A percentile compares a stretch with the other conserved stretches of the same genome.
These are phyloP conservation scores for Dendrolimus pini DNA, from an alignment of 2,888 invertebrate species.

Conservation along the genomic window DNA sequence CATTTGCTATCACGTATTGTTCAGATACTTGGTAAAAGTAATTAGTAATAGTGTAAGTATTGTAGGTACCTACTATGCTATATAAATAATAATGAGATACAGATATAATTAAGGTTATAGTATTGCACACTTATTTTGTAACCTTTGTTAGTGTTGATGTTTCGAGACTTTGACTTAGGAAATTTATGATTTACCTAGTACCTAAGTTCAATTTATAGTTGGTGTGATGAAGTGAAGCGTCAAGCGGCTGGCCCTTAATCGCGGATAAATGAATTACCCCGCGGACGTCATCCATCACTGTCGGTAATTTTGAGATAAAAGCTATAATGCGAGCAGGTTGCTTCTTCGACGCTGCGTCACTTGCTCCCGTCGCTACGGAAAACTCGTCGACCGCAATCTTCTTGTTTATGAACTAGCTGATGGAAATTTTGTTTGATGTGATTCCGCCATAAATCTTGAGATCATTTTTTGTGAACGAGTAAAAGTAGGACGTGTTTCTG, in stretches of 20 bases:
- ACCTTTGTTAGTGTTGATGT: constrained; percentile 7
- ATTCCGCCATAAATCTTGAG: background rate
- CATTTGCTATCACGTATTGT: too few relatives aligned
- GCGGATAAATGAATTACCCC: constrained; percentile 63
- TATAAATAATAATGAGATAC: too few relatives aligned
- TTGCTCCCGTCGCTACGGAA: background rate
- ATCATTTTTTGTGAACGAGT: background rate
- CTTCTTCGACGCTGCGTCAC: constrained; percentile 20
- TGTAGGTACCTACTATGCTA: too few relatives aligned
- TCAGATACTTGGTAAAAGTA: too few relatives aligned
- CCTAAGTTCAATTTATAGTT: constrained; percentile 30
- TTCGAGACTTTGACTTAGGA: background rate
- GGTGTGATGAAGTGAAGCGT: constrained; percentile 30
- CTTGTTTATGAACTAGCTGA: constrained; percentile 7
- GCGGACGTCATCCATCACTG: constrained; percentile 56
- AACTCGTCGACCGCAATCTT: constrained; percentile 6
- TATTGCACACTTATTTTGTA: too few relatives aligned
- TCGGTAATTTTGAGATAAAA: constrained; percentile 63
- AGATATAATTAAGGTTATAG: too few relatives aligned
- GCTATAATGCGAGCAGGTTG: constrained; percentile 38
- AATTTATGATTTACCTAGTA: background rate
- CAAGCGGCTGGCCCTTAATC: constrained; percentile 42
- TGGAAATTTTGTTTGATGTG: background rate
- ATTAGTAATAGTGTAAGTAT: too few relatives aligned
- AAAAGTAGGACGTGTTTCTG: background rate